Percentiles rank a stretch among this genome's conserved stretches.
These are phyloP conservation scores for Hesperia comma DNA, from an alignment of 2,888 invertebrate genomes.

Conservation along the genomic window DNA sequence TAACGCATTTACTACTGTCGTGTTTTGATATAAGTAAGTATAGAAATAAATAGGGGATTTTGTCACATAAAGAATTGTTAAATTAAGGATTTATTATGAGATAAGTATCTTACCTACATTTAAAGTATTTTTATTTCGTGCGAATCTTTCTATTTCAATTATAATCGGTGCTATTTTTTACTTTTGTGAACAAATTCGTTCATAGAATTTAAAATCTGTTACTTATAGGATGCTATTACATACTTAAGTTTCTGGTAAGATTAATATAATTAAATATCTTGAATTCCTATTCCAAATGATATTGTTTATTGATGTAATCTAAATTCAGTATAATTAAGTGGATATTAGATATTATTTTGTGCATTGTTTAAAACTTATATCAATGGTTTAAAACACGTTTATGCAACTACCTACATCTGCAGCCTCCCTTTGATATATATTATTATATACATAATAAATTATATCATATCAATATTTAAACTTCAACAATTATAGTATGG, in stretches of 20 bases:
- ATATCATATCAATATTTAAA: too few relatives aligned
- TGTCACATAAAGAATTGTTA: background rate
- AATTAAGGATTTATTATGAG: slow-evolving; percentile 4
- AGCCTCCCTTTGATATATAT: background rate
- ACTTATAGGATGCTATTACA: background rate
- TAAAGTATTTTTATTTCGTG: background rate
- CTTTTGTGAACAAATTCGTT: slow-evolving; percentile 1
- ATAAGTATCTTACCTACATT: background rate
- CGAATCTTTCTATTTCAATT: background rate
- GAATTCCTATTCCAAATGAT: background rate
- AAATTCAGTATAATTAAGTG: background rate
- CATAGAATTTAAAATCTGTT: too few relatives aligned
- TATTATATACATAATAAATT: slow-evolving; percentile 4
- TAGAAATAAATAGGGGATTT: background rate
- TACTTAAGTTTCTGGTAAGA: background rate
- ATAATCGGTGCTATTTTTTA: slow-evolving; percentile 4
- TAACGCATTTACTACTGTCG: background rate
- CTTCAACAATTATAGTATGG: too few relatives aligned
- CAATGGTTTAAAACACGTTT: background rate
- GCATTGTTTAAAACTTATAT: background rate
- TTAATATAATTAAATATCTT: background rate
- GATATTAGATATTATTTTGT: slow-evolving; percentile 8
- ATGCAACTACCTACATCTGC: background rate
- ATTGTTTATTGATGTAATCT: too few relatives aligned
- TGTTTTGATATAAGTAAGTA: background rate